These are phyloP conservation scores for Rhinatrema bivittatum DNA, from an alignment of 2,797 vertebrate genomes.

Conservation along the genomic window DNA sequence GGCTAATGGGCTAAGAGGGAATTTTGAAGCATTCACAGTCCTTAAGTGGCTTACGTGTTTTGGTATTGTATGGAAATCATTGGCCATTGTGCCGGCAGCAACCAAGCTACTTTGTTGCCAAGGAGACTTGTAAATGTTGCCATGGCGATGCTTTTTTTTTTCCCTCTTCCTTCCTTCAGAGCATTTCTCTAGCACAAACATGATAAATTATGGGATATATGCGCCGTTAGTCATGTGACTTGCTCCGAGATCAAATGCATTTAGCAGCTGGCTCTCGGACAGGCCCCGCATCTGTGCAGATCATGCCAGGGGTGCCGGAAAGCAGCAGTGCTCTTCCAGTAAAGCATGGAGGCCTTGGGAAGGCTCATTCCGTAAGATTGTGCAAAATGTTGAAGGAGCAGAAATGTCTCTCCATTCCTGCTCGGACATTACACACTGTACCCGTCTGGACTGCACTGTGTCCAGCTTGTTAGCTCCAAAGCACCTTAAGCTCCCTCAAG, in stretches of 20 bases:
- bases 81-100: slow-evolving; percentile 30
- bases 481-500: too few relatives aligned
- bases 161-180: too few relatives aligned
- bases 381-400: too few relatives aligned
- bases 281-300: slow-evolving; percentile 15
- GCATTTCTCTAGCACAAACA: slow-evolving; percentile 58
- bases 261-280: slow-evolving; percentile 28
- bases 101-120: slow-evolving; percentile 55
- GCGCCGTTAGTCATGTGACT: slow-evolving; percentile 57
- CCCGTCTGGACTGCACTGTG: too few relatives aligned
- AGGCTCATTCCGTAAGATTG: slow-evolving; percentile 34
- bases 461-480: too few relatives aligned
- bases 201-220: slow-evolving; percentile 63
- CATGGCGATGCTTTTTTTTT: slow-evolving; percentile 59
- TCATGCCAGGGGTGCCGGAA: slow-evolving; percentile 17
- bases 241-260: slow-evolving; percentile 49
- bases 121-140: slow-evolving; percentile 65
- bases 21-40: slow-evolving; percentile 7
- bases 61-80: slow-evolving; percentile 33
- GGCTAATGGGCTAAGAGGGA: too few relatives aligned
- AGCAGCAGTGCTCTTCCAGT: too few relatives aligned
- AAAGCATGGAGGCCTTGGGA: too few relatives aligned
- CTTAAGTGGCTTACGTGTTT: slow-evolving; percentile 26
- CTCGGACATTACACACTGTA: too few relatives aligned
- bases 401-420: too few relatives aligned